Conservation (phyloP, 2,113 vertebrate species). For the Plotosus lineatus region DNA sequence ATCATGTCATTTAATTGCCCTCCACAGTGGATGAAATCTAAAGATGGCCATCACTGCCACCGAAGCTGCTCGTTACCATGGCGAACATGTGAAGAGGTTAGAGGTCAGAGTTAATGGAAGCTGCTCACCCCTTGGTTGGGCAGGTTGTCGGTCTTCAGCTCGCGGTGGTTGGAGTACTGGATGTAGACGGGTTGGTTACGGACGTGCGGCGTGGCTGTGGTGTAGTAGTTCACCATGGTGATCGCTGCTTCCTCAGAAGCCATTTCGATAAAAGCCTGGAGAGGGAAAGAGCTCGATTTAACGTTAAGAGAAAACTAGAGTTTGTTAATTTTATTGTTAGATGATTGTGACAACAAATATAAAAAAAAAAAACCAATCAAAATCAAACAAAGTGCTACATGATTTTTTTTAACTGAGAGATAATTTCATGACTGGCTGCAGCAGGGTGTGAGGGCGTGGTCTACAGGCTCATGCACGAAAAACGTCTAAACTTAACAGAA, state of each 20-base stretch:
- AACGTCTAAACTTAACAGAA: too few species aligned
- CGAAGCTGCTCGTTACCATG: conserved; percentile 15
- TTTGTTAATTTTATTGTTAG: too few species aligned
- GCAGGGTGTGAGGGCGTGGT: background rate
- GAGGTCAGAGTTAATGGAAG: background rate
- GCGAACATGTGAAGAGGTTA: background rate
- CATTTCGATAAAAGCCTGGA: conserved; percentile 89
- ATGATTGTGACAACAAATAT: too few species aligned
- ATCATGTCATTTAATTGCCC: conserved; percentile 12
- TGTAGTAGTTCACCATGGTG: conserved; percentile 80
- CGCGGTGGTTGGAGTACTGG: conserved; percentile 82
- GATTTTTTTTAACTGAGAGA: too few species aligned
- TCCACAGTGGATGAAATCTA: conserved; percentile 5
- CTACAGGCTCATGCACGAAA: background rate
- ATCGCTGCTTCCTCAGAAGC: conserved; percentile 81
- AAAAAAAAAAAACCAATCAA: too few species aligned
- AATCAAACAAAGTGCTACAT: background rate
- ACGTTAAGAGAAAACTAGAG: background rate
- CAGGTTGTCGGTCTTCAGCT: conserved; percentile 78
- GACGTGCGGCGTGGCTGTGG: conserved; percentile 67
- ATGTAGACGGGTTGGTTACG: conserved; percentile 78
- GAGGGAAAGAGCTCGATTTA: background rate
- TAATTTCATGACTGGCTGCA: background rate
- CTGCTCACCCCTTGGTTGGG: conserved; percentile 78
- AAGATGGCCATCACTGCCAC: background rate